A percentile compares a stretch with the other conserved stretches of the same genome.
These are phyloP conservation scores for Campoletis raptor DNA, from an alignment of 2,888 invertebrate species.

Conservation along the genomic window DNA sequence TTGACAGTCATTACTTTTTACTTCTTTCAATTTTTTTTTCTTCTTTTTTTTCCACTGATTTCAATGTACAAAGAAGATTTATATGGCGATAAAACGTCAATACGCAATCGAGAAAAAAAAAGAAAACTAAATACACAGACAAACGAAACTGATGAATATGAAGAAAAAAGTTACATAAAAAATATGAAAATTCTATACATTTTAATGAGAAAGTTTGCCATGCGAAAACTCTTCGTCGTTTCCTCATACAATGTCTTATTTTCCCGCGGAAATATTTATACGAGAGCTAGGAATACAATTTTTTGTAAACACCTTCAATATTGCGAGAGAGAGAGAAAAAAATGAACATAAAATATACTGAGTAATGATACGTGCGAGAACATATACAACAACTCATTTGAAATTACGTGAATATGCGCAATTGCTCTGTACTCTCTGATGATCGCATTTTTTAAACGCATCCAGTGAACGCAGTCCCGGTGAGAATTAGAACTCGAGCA, in stretches of 20 bases:
- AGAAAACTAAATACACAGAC: not conserved
- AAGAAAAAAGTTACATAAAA: not conserved
- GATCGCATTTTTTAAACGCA: constrained; percentile 39
- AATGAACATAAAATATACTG: constrained; percentile 22
- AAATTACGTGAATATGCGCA: constrained; percentile 50
- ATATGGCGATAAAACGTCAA: too few relatives aligned
- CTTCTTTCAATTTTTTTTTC: too few relatives aligned
- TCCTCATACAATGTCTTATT: constrained; percentile 6
- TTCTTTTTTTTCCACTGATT: too few relatives aligned
- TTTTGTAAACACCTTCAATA: not conserved
- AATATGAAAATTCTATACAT: not conserved
- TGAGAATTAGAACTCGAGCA: constrained; percentile 50
- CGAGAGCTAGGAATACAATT: not conserved
- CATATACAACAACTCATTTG: constrained; percentile 36
- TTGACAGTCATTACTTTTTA: too few relatives aligned
- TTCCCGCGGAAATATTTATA: not conserved
- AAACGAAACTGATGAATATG: not conserved
- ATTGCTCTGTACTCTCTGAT: constrained; percentile 27
- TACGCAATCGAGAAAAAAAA: not conserved
- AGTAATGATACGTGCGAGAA: constrained; percentile 31
- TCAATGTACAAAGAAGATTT: too few relatives aligned
- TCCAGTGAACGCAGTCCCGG: constrained; percentile 14
- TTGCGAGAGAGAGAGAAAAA: constrained; percentile 8
- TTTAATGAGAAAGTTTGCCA: not conserved
- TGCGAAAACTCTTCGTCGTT: not conserved